Base-by-base conservation (phyloP, 2,888 invertebrate species). In the Ecliptopera silaceata region DNA sequence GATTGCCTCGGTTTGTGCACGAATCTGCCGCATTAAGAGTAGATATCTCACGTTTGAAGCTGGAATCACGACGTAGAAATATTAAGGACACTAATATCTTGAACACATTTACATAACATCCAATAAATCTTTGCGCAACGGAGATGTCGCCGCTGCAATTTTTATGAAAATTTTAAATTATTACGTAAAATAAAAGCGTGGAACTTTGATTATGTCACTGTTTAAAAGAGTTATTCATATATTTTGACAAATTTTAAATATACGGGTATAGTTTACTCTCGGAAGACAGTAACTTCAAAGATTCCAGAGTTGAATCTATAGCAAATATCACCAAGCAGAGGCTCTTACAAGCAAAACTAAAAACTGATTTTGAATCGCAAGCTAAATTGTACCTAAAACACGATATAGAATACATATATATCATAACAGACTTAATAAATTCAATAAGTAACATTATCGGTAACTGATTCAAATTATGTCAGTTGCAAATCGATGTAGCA, bases 41-140 rank as follows among this genome's bases (percentile, higher is more conserved):
- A 73, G 72, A 84, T 83, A 82, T 84, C 82, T 84, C 82, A 83
- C 80, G 83, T 82, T 80, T 74, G 75, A n/a, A 77, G 75, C 74
- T 79, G 79, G 82, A 85, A 89, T 86, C 86, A 84, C 82, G 88
- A 89, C 85, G 79, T 79, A 74, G 83, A 89, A 86, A 82, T 89
- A 89, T 90, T 86, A 86, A 85, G 84, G 86, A 88, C 87, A 84
- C 84, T 89, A 86, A 88, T 89, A 86, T 84, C 86, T 82, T 83
- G 84, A 84, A 84, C 82, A 84, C 79, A 88, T 88, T 88, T 88
- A 87, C 89, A 88, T 88, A 88, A 88, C 83, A 83, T 77, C 84
- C 79, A 78, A 90, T 90, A 87, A 89, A 89, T 89, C 86, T 72
- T 75, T 78, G 76, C 69, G 68, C 71, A 49, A 72, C 69, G 70